Base-by-base conservation (phyloP, 2,888 invertebrate genomes). In the Anthophora plumipes region DNA sequence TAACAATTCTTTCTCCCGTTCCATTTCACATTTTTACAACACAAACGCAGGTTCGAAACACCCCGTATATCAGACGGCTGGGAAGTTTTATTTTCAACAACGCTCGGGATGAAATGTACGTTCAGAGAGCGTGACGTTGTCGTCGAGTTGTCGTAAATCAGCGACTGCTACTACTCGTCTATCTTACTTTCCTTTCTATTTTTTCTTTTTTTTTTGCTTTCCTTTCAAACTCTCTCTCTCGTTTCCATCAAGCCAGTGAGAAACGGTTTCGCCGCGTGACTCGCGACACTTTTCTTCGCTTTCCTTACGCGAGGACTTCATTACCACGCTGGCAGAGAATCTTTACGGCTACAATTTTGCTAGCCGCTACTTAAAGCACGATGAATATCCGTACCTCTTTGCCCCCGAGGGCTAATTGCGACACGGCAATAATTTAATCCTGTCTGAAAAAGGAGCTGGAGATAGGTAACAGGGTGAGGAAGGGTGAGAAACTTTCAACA, bases 341-440 rank as follows among this genome's bases (percentile, higher is more conserved):
- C 68, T 72, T 80, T 69, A 41, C 63, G 37, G 54, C 9, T 25
- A 37, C 41, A 73, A 83, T 84, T 83, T 76, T 31, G 39, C 55
- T 39, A 57, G 31, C 48, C 31, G 71, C 54, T 52, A 4, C 39
- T 68, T 54, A 43, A 69, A 68, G 52, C 41, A 43, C 46, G n/a
- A 25, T 48, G 54, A 68, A 61, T 43, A 41, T n/a, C 39, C 70
- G 48, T 39, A 59, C n/a, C 50, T 66, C 64, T 60, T 64, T 52
- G 48, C 31, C 59, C 63, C 52, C 43, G n/a, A 54, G 0, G 64
- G 73, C 68, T 83, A 83, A 85, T 83, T 74, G 72, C 81, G 59
- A 83, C 57, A 59, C 71, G 83, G 64, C 74, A 72, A 81, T 85
- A 79, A 85, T 85, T 85, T 77, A 78, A 83, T 77, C 77, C 43